phyloP scores from a whole-genome alignment of 2,797 vertebrate species.

The Rhincodon typus region DNA sequence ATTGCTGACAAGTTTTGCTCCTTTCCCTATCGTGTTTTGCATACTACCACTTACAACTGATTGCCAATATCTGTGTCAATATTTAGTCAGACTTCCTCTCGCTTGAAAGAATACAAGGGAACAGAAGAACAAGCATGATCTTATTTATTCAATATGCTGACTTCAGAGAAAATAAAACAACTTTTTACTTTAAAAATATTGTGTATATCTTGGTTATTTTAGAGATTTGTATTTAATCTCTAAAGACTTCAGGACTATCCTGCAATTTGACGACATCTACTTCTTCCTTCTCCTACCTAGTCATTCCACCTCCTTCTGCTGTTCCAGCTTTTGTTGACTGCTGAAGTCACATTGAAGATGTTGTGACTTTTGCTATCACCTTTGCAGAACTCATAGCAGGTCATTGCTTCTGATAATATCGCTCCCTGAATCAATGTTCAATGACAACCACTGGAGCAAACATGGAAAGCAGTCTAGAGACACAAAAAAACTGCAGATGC shows the following conservation, averaged over 20 bases:
- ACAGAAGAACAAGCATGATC: neutral
- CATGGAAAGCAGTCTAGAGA: neutral
- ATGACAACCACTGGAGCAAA: neutral
- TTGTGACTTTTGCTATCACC: neutral
- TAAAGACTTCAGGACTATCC: neutral
- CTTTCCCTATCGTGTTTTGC: neutral
- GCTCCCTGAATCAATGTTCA: neutral
- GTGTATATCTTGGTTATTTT: neutral
- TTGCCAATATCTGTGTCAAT: neutral
- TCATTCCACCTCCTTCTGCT: neutral
- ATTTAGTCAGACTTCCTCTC: neutral
- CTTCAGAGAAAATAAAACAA: neutral
- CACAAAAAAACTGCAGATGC: neutral
- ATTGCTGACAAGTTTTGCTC: neutral
- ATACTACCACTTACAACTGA: neutral
- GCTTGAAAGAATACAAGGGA: neutral
- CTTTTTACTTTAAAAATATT: neutral
- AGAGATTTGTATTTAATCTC: neutral
- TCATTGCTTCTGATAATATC: neutral
- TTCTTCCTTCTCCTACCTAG: too few relatives aligned
- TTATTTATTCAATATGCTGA: neutral
- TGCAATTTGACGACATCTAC: neutral
- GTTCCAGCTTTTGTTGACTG: neutral
- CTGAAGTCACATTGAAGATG: neutral
- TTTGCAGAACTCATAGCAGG: neutral